Evolutionary conservation across 2,888 invertebrate genomes (phyloP), one percentile per base, ranked within the genome.

Genomic region (Therioaphis trifolii): DNA sequence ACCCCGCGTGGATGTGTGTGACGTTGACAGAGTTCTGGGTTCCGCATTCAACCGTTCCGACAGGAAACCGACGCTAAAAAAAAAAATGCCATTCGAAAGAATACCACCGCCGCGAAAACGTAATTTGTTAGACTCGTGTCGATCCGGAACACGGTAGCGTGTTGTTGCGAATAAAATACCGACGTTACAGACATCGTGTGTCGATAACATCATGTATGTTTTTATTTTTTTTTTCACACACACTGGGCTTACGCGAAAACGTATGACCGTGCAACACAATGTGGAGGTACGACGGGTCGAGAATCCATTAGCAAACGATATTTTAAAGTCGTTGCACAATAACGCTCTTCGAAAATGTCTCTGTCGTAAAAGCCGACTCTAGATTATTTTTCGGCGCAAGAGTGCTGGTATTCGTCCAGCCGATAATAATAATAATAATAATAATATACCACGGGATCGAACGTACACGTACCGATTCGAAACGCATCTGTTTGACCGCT

Each of bases 271-370:
- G 55, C 52, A 52, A 74, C 52, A 52, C 15, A 24, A n/a, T n/a
- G n/a, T n/a, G n/a, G n/a, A n/a, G n/a, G n/a, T n/a, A n/a, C n/a
- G n/a, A 21, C 35, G 52, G 82, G 49, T 74, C 82, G 15, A 14
- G 52, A 82, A 82, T 52, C 82, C 82, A 82, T 82, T 82, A 82
- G 63, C 12, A 78, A 46, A 72, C 52, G 66, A 79, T 79, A 27
- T 43, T 24, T 14, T 35, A 15, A n/a, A 15, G 71, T 55, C 27
- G 58, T 71, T 7, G 29, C 61, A 2, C n/a, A n/a, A 49, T 15
- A 18, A 1, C 63, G 35, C 40, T 69, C 55, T 69, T 68, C 52
- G 49, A 58, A 58, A 58, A 75, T 21, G 24, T n/a, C n/a, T n/a
- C n/a, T n/a, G n/a, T n/a, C n/a, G n/a, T n/a, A n/a, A n/a, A n/a